Conservation (phyloP, 2,888 invertebrate species). For the Andrena flavipes region DNA sequence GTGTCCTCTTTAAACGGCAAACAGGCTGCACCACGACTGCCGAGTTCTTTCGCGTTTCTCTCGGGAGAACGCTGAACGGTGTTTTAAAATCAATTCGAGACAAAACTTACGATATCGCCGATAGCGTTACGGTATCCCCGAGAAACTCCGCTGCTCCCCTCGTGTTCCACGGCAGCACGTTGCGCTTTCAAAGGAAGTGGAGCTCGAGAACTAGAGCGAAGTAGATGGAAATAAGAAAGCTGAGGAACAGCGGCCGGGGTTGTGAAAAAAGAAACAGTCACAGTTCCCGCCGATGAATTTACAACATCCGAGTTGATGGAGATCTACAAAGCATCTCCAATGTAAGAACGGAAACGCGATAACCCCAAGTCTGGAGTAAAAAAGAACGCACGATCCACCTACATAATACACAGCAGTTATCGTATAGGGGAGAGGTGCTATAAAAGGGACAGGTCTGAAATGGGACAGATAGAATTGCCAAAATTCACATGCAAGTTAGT, state of each 20-base stretch:
- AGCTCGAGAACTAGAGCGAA: background rate
- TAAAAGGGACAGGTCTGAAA: too few relatives aligned
- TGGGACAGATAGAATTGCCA: too few relatives aligned
- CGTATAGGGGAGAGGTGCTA: too few relatives aligned
- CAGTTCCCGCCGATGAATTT: background rate
- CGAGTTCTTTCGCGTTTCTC: conserved; percentile 1
- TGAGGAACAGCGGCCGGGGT: too few relatives aligned
- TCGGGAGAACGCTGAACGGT: conserved; percentile 13
- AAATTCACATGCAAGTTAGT: too few relatives aligned
- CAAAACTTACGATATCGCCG: conserved; percentile 28
- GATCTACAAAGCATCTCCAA: background rate
- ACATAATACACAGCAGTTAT: background rate
- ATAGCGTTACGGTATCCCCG: conserved; percentile 25
- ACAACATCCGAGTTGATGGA: background rate
- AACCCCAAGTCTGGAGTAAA: background rate
- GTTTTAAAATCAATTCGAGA: conserved; percentile 41
- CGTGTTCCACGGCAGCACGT: background rate
- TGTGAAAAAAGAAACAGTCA: background rate
- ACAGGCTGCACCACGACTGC: background rate
- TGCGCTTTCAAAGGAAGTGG: conserved; percentile 8
- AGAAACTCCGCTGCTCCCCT: background rate
- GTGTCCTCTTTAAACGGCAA: background rate
- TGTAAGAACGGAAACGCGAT: background rate
- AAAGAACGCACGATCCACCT: background rate
- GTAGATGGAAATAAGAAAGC: background rate